These are phyloP conservation scores for Arge pagana DNA, from an alignment of 2,888 invertebrate species.

Conservation along the genomic window DNA sequence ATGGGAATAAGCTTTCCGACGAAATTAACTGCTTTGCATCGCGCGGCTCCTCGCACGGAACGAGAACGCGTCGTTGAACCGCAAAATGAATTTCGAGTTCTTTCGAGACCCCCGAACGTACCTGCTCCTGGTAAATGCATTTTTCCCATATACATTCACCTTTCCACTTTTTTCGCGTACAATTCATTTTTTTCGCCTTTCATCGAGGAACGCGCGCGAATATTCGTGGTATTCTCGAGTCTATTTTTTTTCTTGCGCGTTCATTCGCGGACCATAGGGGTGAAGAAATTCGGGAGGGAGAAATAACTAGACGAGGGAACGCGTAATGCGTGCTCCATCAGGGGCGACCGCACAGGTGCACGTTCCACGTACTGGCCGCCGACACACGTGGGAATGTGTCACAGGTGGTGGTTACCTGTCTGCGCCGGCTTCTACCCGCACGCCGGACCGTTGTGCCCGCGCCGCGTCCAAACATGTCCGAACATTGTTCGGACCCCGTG, in stretches of 20 bases:
- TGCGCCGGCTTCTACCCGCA: conserved; percentile 17
- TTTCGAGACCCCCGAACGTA: conserved; percentile 30
- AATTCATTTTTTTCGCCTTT: no score
- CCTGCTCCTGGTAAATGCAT: neutral
- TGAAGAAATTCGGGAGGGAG: no score
- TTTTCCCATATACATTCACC: conserved; percentile 15
- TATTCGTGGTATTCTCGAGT: no score
- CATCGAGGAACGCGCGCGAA: no score
- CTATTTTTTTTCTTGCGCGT: no score
- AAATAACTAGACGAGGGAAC: no score
- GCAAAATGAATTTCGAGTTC: conserved; percentile 25
- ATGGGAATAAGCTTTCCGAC: conserved; percentile 7
- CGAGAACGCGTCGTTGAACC: no score
- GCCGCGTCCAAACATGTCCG: no score
- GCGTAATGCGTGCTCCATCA: conserved; percentile 5
- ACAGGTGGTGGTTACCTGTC: conserved; percentile 52
- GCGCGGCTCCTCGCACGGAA: no score
- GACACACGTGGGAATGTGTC: conserved; percentile 53
- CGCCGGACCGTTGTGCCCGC: conserved; percentile 3
- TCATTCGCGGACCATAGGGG: no score
- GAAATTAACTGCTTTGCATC: conserved; percentile 22
- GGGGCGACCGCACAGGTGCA: conserved; percentile 25
- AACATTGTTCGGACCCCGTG: no score
- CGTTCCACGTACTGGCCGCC: conserved; percentile 29
- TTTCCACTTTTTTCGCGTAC: conserved; percentile 1